A percentile compares a stretch with the other conserved stretches of the same genome.
phyloP scores from a whole-genome alignment of 1,140 invertebrate species.

The Drosophila burlai region DNA sequence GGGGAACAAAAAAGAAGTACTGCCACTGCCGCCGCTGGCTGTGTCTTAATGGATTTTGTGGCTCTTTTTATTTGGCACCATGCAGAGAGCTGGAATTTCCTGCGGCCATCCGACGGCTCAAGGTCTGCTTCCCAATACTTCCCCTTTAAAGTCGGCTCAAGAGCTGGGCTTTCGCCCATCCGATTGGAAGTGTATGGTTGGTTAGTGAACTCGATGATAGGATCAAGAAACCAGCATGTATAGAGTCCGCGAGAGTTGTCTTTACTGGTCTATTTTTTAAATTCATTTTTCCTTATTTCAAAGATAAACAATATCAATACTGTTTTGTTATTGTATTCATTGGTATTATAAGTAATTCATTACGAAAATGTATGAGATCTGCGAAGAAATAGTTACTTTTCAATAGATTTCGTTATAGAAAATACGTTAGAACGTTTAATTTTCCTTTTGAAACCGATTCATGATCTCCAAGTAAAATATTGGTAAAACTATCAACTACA shows the following conservation, averaged over 20 bases:
- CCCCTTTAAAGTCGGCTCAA: constrained; percentile 32
- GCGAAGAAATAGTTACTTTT: not conserved
- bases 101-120: constrained; percentile 28
- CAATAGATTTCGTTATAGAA: not conserved
- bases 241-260: too few relatives aligned
- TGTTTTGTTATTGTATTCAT: too few relatives aligned
- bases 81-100: constrained; percentile 54
- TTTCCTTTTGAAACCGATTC: not conserved
- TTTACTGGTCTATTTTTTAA: not conserved
- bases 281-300: not conserved
- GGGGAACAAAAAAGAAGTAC: constrained; percentile 2
- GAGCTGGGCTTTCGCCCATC: constrained; percentile 8
- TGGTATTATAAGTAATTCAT: too few relatives aligned
- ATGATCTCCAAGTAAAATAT: not conserved
- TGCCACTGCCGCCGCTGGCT: constrained; percentile 38
- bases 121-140: constrained; percentile 10
- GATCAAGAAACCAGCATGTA: not conserved
- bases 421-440: not conserved
- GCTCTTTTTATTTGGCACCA: constrained; percentile 77
- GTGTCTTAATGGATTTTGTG: constrained; percentile 76
- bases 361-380: too few relatives aligned
- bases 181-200: constrained; percentile 23
- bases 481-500: not conserved
- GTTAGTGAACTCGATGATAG: not conserved
- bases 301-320: not conserved